Evolutionary conservation across 2,888 invertebrate species (phyloP).

Genomic region (Noctua janthe): DNA sequence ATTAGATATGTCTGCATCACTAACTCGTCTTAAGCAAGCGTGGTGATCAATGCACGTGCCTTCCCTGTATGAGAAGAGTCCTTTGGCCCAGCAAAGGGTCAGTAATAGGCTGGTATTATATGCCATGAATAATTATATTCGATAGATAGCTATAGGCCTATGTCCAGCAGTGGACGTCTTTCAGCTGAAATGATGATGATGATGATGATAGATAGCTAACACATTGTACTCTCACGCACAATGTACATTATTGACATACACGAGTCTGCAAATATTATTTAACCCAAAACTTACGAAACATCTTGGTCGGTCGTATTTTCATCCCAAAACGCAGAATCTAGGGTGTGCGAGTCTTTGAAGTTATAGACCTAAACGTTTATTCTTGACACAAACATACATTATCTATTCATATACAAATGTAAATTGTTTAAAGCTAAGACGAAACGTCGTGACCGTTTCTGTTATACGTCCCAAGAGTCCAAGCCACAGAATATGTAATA

Average conservation of each 20-base stretch:
- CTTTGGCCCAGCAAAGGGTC: background rate
- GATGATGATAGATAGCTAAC: too few relatives aligned
- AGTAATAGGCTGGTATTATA: background rate
- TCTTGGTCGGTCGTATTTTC: background rate
- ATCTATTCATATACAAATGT: background rate
- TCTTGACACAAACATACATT: background rate
- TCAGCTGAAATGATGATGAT: too few relatives aligned
- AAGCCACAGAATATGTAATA: slow-evolving; percentile 1
- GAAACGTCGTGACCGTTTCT: background rate
- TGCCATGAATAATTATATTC: background rate
- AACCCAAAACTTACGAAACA: background rate
- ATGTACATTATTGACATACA: background rate
- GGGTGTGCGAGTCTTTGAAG: background rate
- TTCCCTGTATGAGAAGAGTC: background rate
- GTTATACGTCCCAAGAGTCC: background rate
- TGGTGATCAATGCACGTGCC: background rate
- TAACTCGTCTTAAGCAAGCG: background rate
- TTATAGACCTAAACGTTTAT: background rate
- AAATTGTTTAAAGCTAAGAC: background rate
- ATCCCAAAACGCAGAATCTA: background rate
- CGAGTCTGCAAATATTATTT: background rate
- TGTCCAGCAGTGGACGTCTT: too few relatives aligned
- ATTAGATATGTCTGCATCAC: background rate
- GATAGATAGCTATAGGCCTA: too few relatives aligned
- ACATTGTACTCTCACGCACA: background rate